Evolutionary conservation across 2,888 invertebrate genomes (phyloP), one percentile per base, ranked within the genome.

Genomic region (Heliconius sara): DNA sequence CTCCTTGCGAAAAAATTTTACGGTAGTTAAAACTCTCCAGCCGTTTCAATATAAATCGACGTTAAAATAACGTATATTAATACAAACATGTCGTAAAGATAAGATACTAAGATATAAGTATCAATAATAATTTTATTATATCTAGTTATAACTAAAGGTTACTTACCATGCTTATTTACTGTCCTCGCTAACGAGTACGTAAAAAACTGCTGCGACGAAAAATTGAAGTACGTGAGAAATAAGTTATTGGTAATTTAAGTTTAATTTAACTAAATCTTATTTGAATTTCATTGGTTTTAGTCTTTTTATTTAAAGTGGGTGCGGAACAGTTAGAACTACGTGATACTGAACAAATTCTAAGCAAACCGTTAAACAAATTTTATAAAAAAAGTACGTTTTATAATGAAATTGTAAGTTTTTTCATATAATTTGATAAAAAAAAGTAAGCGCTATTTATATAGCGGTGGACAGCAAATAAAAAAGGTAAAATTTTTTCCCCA

Each of bases 51-150:
- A 60, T 60, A 73, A 60, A 60, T 57, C 70, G 52, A n/a, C 60
- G 34, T 34, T 39, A 60, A 60, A 73, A 60, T 73, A 60, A 25
- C 60, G 60, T 16, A 34, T 60, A 12, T n/a, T 57, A 73, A 39
- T 60, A 73, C n/a, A 60, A 34, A 57, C 57, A n/a, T 57, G 22
- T 52, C 30, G 22, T 73, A 73, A 73, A 73, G 57, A 73, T 73
- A 60, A 72, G 73, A 73, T 73, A 73, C 34, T 73, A 73, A 72
- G 57, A 72, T 72, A 72, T 57, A 57, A 73, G 39, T 73, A 73
- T 73, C 60, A 73, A 73, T 60, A 60, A 73, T 13, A 72, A 73
- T 57, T 73, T 73, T 60, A 73, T 16, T 60, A 73, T 60, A 60
- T 57, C 57, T 22, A 57, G 30, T 72, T 57, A 72, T n/a, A 57